Evolutionary conservation across 1,140 invertebrate genomes (phyloP).

Genomic region (Maniola jurtina): DNA sequence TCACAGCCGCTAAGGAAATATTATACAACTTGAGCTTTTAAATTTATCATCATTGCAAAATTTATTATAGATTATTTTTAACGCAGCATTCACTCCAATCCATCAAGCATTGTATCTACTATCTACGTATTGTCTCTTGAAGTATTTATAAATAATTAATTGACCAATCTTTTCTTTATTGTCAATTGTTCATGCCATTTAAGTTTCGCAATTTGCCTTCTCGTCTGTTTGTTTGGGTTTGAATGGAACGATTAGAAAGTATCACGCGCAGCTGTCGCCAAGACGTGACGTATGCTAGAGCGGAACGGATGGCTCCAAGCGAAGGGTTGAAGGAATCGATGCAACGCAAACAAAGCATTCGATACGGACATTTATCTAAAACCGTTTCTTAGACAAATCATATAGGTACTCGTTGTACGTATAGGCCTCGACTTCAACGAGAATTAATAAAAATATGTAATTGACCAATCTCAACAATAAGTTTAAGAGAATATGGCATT

Average conservation of each 20-base stretch:
- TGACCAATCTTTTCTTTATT: constrained; percentile 55
- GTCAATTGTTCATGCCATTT: constrained; percentile 59
- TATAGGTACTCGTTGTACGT: neutral
- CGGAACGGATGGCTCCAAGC: constrained; percentile 64
- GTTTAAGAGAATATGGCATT: too few species aligned
- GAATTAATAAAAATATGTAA: too few species aligned
- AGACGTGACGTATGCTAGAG: constrained; percentile 69
- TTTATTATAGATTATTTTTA: neutral
- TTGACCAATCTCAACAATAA: too few species aligned
- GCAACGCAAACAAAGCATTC: constrained; percentile 69
- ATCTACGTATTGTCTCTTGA: constrained; percentile 32
- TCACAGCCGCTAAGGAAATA: constrained; percentile 29
- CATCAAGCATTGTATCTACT: constrained; percentile 29
- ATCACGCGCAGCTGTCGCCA: constrained; percentile 72
- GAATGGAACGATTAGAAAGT: constrained; percentile 74
- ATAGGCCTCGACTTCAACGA: neutral
- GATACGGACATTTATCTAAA: constrained; percentile 56
- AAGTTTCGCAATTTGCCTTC: constrained; percentile 64
- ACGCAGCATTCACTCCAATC: constrained; percentile 36
- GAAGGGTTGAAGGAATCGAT: constrained; percentile 68
- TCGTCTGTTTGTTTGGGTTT: constrained; percentile 65
- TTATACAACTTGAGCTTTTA: neutral
- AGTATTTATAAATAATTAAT: constrained; percentile 65
- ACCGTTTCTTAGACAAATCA: constrained; percentile 47
- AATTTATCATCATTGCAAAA: constrained; percentile 4